Percentiles rank a stretch among this genome's conserved stretches.
These are phyloP conservation scores for Agrypnia vestita DNA, from an alignment of 1,140 invertebrate species.

Conservation along the genomic window DNA sequence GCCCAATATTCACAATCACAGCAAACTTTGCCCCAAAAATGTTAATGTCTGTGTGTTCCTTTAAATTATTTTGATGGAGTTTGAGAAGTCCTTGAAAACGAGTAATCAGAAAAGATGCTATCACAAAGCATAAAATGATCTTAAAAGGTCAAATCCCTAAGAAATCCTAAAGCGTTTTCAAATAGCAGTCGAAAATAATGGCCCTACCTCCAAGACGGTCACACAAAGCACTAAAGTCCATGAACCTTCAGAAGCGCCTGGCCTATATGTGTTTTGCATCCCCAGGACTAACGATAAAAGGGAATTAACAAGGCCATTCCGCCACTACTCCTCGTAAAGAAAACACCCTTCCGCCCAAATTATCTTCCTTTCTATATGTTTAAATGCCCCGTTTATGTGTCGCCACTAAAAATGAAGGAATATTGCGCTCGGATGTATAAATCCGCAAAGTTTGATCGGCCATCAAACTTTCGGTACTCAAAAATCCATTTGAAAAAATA, in stretches of 20 bases:
- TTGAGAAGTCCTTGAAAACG: background rate
- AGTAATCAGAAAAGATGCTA: conserved; percentile 8
- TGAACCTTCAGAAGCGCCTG: conserved; percentile 50
- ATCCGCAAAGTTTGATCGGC: conserved; percentile 66
- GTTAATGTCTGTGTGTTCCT: no score
- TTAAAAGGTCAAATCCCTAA: conserved; percentile 40
- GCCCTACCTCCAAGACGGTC: conserved; percentile 35
- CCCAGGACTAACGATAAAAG: conserved; percentile 64
- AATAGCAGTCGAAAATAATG: conserved; percentile 34
- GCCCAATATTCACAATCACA: no score
- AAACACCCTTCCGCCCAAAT: conserved; percentile 41
- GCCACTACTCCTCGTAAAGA: conserved; percentile 64
- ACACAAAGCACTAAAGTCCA: conserved; percentile 55
- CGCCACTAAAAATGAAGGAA: conserved; percentile 70
- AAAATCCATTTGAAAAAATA: conserved; percentile 74
- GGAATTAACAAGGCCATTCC: conserved; percentile 73
- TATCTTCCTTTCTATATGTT: conserved; percentile 42
- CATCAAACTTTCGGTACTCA: conserved; percentile 72
- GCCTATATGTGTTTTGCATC: conserved; percentile 56
- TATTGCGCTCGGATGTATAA: conserved; percentile 63
- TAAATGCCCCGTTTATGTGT: conserved; percentile 64
- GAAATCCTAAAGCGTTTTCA: conserved; percentile 41
- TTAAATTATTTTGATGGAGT: background rate
- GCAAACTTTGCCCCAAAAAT: no score
- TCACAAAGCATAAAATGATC: conserved; percentile 40